Percentiles rank a stretch among this genome's conserved stretches.
Conservation (phyloP, 1,140 invertebrate species). For the Acromyrmex echinatior region DNA sequence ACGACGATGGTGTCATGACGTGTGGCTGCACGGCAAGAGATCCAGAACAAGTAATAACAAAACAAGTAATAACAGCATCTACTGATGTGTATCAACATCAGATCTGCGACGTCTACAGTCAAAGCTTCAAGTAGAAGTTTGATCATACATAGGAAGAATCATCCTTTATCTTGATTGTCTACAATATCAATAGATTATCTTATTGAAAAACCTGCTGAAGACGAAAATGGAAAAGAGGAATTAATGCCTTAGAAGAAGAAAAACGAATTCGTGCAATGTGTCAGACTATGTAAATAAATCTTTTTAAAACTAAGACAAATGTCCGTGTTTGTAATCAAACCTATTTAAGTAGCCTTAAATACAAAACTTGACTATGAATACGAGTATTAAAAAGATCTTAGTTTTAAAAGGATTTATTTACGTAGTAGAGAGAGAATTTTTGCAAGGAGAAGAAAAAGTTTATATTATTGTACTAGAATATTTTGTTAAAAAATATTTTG, state of each 20-base stretch:
- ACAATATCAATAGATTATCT: neutral
- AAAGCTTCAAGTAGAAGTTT: neutral
- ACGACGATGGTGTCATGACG: neutral
- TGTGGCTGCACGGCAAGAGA: neutral
- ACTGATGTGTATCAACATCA: neutral
- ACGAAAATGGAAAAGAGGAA: neutral
- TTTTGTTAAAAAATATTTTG: neutral
- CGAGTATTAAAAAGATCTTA: neutral
- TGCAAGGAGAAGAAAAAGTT: neutral
- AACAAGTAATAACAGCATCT: neutral
- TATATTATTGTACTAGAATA: neutral
- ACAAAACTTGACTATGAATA: no score
- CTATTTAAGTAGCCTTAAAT: no score
- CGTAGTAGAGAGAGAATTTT: neutral
- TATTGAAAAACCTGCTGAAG: neutral
- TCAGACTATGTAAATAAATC: no score
- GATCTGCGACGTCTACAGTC: neutral
- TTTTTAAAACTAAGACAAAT: no score
- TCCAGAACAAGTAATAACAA: neutral
- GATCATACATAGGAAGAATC: neutral
- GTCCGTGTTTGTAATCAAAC: no score
- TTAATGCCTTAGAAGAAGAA: neutral
- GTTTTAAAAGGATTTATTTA: neutral
- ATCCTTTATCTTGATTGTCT: neutral
- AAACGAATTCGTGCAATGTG: no score